Evolutionary conservation across 2,797 vertebrate genomes (phyloP).

Genomic region (Rhyacichthys aspro): DNA sequence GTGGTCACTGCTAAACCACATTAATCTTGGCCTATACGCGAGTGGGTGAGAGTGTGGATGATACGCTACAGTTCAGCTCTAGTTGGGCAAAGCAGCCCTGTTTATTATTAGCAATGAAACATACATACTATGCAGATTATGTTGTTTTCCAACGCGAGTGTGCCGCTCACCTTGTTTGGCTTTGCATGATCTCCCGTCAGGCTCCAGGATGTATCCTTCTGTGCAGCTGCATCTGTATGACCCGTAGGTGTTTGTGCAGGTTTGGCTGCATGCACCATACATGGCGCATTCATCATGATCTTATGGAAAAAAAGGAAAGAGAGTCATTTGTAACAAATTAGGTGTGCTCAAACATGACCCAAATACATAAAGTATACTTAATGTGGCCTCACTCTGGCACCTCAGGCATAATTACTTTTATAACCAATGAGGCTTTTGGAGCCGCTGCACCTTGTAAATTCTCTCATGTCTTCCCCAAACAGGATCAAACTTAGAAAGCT

Average conservation of each 20-base stretch:
- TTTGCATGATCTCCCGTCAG: constrained; percentile 92
- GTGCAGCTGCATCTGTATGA: constrained; percentile 93
- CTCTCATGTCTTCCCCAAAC: constrained; percentile 19
- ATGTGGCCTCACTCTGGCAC: constrained; percentile 72
- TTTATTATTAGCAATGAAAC: constrained; percentile 70
- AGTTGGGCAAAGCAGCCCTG: constrained; percentile 27
- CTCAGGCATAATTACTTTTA: constrained; percentile 72
- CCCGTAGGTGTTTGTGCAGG: constrained; percentile 90
- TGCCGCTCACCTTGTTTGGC: constrained; percentile 90
- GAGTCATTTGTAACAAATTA: constrained; percentile 77
- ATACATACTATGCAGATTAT: constrained; percentile 52
- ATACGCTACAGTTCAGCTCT: constrained; percentile 32
- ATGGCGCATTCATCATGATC: constrained; percentile 93
- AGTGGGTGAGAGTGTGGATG: constrained; percentile 4
- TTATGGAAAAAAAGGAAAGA: constrained; percentile 75
- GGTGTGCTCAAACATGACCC: constrained; percentile 83
- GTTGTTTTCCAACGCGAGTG: constrained; percentile 37
- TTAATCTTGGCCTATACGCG: constrained; percentile 65
- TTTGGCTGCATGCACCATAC: constrained; percentile 95
- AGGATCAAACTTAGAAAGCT: constrained; percentile 42
- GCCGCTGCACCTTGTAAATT: constrained; percentile 29
- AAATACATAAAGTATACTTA: constrained; percentile 84
- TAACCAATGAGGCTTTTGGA: constrained; percentile 57
- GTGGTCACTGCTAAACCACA: constrained; percentile 64
- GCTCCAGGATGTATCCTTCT: constrained; percentile 91